Percentiles rank a stretch among this genome's conserved stretches.
These are phyloP conservation scores for Nycteola revayana DNA, from an alignment of 2,888 invertebrate species.

Conservation along the genomic window DNA sequence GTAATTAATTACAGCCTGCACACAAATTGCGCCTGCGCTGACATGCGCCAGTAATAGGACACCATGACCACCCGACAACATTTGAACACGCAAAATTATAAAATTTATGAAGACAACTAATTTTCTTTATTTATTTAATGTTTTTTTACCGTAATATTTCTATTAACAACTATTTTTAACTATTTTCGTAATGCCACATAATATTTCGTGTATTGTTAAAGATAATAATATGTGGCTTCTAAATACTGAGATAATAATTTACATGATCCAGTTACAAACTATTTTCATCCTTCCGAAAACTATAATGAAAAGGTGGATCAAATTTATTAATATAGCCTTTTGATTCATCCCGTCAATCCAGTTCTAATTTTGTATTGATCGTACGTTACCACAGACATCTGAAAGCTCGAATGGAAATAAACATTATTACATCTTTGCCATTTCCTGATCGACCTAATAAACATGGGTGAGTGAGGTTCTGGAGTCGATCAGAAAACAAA, in stretches of 20 bases:
- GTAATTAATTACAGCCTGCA: slow-evolving; percentile 57
- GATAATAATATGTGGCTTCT: too few relatives aligned
- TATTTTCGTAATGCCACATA: too few relatives aligned
- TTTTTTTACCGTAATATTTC: too few relatives aligned
- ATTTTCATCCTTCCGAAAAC: too few relatives aligned
- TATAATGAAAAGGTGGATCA: too few relatives aligned
- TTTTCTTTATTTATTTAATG: too few relatives aligned
- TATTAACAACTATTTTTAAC: too few relatives aligned
- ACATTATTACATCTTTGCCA: slow-evolving; percentile 51
- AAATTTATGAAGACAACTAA: too few relatives aligned
- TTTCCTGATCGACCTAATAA: slow-evolving; percentile 72
- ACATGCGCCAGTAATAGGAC: slow-evolving; percentile 36
- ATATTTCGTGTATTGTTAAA: too few relatives aligned
- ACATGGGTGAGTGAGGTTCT: slow-evolving; percentile 59
- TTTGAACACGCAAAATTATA: too few relatives aligned
- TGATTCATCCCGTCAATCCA: slow-evolving; percentile 36
- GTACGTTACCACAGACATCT: slow-evolving; percentile 27
- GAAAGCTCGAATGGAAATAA: slow-evolving; percentile 55
- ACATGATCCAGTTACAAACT: too few relatives aligned
- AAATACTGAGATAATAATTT: too few relatives aligned
- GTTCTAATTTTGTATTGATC: slow-evolving; percentile 31
- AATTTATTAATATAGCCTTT: slow-evolving; percentile 27
- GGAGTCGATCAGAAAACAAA: slow-evolving; percentile 64
- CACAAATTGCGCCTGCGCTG: slow-evolving; percentile 52
- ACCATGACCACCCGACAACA: slow-evolving; percentile 32